A percentile compares a stretch with the other conserved stretches of the same genome.
These are phyloP conservation scores for Aphis gossypii DNA, from an alignment of 1,140 invertebrate genomes.

Conservation along the genomic window DNA sequence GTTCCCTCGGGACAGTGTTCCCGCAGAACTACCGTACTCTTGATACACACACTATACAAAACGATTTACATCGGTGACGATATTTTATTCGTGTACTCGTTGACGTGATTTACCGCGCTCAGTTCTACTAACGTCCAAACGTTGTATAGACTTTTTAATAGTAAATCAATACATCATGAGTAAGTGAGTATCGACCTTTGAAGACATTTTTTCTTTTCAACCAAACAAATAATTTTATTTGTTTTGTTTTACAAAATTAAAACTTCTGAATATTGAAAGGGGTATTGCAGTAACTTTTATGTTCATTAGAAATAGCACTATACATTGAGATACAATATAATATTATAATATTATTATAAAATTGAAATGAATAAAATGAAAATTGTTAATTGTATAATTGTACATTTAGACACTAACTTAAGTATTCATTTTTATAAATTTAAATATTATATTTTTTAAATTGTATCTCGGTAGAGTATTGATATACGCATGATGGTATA, in stretches of 20 bases:
- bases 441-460: too few species aligned
- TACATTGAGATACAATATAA: too few species aligned
- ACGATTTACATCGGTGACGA: not conserved
- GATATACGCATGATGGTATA: not conserved
- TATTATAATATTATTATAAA: too few species aligned
- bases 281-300: too few species aligned
- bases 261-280: too few species aligned
- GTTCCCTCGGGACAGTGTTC: slow-evolving; percentile 14
- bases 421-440: too few species aligned
- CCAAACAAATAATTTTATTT: not conserved
- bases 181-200: not conserved
- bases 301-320: too few species aligned
- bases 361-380: too few species aligned
- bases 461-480: too few species aligned
- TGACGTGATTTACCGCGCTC: not conserved
- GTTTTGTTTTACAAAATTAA: too few species aligned
- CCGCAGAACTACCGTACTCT: not conserved
- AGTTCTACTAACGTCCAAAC: not conserved
- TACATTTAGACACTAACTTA: too few species aligned
- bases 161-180: not conserved
- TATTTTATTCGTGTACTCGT: slow-evolving; percentile 2
- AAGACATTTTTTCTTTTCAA: not conserved
- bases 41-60: not conserved
- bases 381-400: too few species aligned
- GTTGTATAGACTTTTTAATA: not conserved